A percentile compares a stretch with the other conserved stretches of the same genome.
Conservation (phyloP, 2,797 vertebrate genomes). For the Enteromius mattozi region DNA sequence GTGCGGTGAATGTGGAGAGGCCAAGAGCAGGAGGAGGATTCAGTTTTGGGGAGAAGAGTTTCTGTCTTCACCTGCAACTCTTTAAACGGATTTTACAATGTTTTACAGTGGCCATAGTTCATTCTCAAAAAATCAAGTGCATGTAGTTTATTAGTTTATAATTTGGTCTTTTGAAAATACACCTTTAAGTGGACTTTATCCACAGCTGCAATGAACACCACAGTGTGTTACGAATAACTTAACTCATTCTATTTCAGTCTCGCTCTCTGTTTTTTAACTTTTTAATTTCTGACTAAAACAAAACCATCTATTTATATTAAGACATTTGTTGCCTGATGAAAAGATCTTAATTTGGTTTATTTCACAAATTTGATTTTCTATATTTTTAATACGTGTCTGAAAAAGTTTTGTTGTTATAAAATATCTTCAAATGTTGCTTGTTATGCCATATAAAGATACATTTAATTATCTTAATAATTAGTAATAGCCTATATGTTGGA, state of each 20-base stretch:
- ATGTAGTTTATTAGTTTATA: neutral
- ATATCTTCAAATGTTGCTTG: neutral
- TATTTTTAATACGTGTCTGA: neutral
- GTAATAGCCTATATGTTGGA: neutral
- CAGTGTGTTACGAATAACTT: neutral
- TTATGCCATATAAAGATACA: neutral
- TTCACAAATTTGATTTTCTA: neutral
- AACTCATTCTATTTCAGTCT: neutral
- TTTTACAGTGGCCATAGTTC: neutral
- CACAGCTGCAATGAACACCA: neutral
- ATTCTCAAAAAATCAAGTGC: neutral
- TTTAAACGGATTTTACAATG: slow-evolving; percentile 11
- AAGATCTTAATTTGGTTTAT: neutral
- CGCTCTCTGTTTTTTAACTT: neutral
- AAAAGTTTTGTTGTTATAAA: neutral
- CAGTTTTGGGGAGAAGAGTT: slow-evolving; percentile 48
- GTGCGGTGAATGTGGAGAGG: slow-evolving; percentile 62
- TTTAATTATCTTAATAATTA: no score
- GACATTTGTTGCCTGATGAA: neutral
- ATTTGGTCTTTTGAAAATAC: neutral
- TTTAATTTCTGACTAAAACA: neutral
- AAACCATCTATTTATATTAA: neutral
- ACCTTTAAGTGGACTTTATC: neutral
- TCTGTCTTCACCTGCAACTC: slow-evolving; percentile 56
- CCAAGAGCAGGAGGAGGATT: slow-evolving; percentile 52